Conservation (phyloP, 1,140 invertebrate genomes). For the Aethina tumida region DNA sequence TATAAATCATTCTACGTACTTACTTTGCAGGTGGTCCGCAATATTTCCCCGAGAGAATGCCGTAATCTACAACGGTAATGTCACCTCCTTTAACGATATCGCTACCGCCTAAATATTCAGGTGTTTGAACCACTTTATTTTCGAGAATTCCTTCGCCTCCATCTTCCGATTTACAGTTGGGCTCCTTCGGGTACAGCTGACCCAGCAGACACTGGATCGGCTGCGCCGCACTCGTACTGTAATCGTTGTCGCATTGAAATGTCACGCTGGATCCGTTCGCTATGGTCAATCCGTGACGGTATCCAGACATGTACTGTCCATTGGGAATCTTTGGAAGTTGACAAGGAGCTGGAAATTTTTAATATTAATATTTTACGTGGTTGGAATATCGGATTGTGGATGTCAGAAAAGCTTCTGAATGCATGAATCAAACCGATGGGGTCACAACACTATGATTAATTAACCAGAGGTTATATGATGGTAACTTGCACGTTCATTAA, state of each 20-base stretch:
- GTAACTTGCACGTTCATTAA: no score
- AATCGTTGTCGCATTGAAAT: constrained; percentile 56
- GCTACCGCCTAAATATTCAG: constrained; percentile 47
- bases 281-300: constrained; percentile 65
- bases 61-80: constrained; percentile 47
- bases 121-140: constrained; percentile 15
- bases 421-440: no score
- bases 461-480: no score
- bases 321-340: constrained; percentile 59
- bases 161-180: constrained; percentile 39
- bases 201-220: constrained; percentile 59
- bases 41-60: constrained; percentile 38
- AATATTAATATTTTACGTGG: not conserved
- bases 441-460: no score
- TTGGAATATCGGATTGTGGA: no score
- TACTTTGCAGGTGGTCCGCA: constrained; percentile 57
- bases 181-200: constrained; percentile 46
- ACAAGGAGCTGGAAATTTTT: constrained; percentile 58
- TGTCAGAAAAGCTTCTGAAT: no score
- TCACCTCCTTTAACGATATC: constrained; percentile 57
- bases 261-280: constrained; percentile 62
- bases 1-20: no score
- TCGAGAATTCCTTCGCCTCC: constrained; percentile 10
- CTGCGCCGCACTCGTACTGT: constrained; percentile 38
- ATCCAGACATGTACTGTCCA: constrained; percentile 65